Evolutionary conservation across 2,888 invertebrate genomes (phyloP), one percentile per base, ranked within the genome.

Genomic region (Athalia circularis): DNA sequence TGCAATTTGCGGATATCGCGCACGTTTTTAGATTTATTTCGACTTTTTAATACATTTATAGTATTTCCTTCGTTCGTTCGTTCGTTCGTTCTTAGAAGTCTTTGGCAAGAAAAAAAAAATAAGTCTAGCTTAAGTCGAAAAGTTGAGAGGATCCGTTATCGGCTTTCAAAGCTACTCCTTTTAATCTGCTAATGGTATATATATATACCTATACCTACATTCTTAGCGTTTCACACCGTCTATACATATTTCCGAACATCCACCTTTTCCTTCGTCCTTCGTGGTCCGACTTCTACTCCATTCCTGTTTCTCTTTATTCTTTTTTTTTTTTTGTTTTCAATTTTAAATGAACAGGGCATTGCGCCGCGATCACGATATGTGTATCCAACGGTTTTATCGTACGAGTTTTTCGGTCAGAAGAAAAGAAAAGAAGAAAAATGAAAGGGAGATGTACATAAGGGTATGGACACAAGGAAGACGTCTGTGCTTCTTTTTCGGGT

Each of bases 141-240:
- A 72, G 72, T 72, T 72, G 72, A 72, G 59, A 72, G 45, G 57
- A 59, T 59, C 59, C 72, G 72, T 72, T 72, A 72, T 72, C 72
- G 72, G 72, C 47, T 72, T 72, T 72, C 72, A 72, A 72, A 72
- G 57, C 72, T 59, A 75, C 52, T 64, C 50, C 74, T 64, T 78
- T 78, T 78, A 78, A 78, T 74, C 78, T 78, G 78, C 74, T 78
- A 78, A 78, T 78, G 78, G 75, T 64, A 29, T 57, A 43, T 70
- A 61, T 65, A 65, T 11, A 8, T 65, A 65, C 47, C 65, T 65
- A 65, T 45, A 43, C 11, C 43, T 13, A 47, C 47, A 13, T 11
- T 65, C 65, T 3, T 29, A 47, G 47, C 48, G 15, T 65, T 65
- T 65, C 48, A 65, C 65, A 48, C 15, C 48, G 47, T 47, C n/a